A percentile compares a stretch with the other conserved stretches of the same genome.
These are phyloP conservation scores for Phoronis australis DNA, from an alignment of 2,888 invertebrate species.

Conservation along the genomic window DNA sequence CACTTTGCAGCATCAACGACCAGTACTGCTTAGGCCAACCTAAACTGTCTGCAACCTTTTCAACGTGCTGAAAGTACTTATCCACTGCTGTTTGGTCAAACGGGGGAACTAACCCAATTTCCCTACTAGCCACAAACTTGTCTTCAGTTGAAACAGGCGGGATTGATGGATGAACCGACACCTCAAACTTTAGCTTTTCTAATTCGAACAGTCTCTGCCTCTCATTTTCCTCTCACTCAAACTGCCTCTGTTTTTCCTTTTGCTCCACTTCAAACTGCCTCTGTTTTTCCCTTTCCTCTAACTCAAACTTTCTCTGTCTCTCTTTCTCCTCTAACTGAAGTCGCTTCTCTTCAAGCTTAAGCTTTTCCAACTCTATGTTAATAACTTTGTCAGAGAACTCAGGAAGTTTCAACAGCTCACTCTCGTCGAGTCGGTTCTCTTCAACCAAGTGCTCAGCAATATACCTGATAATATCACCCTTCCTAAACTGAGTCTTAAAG, in stretches of 20 bases:
- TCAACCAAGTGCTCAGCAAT: no score
- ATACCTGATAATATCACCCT: no score
- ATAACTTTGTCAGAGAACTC: no score
- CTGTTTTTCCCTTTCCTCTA: neutral
- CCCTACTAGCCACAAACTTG: conserved; percentile 2
- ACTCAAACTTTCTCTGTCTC: no score
- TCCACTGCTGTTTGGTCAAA: conserved; percentile 11
- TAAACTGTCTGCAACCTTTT: conserved; percentile 10
- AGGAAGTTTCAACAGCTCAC: no score
- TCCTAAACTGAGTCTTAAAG: no score
- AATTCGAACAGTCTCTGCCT: neutral
- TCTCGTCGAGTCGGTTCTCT: no score
- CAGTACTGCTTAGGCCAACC: conserved; percentile 13
- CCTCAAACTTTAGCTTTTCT: neutral
- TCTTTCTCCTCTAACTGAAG: no score
- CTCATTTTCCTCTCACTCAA: neutral
- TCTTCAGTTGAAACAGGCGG: neutral
- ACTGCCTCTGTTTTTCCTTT: neutral
- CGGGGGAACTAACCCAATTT: conserved; percentile 8
- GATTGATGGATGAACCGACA: neutral
- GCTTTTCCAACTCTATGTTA: no score
- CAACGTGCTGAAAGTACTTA: conserved; percentile 12
- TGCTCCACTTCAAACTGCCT: neutral
- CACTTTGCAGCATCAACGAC: conserved; percentile 14
- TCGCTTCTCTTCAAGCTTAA: no score